Evolutionary conservation across 2,888 invertebrate species (phyloP).

Genomic region (Acrobasis suavella): DNA sequence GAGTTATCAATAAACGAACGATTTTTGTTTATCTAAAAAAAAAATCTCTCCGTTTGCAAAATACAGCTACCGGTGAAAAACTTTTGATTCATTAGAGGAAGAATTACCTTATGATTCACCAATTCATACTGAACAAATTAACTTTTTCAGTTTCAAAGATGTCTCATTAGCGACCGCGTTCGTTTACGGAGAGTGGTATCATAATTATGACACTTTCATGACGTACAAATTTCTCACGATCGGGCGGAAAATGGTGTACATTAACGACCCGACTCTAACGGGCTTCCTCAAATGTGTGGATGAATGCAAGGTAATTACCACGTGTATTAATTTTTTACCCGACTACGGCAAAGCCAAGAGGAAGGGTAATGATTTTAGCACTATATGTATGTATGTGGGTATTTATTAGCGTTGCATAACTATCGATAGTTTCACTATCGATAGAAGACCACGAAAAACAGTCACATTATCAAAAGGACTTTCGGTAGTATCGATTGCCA

Average conservation of each 20-base stretch:
- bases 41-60: no score
- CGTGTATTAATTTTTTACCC: slow-evolving; percentile 1
- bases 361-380: no score
- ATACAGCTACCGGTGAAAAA: no score
- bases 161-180: slow-evolving; percentile 50
- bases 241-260: slow-evolving; percentile 58
- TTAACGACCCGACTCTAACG: slow-evolving; percentile 37
- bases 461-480: no score
- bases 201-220: slow-evolving; percentile 64
- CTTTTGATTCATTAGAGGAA: neutral
- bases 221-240: slow-evolving; percentile 57
- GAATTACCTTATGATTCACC: neutral
- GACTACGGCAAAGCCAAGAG: no score
- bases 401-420: no score
- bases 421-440: no score
- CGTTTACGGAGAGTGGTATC: slow-evolving; percentile 63
- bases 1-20: no score
- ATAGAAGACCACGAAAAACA: no score
- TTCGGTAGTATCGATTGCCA: no score
- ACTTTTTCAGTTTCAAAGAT: slow-evolving; percentile 50
- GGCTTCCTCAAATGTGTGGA: slow-evolving; percentile 47
- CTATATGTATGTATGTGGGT: no score
- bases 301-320: slow-evolving; percentile 44
- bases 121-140: slow-evolving; percentile 7
- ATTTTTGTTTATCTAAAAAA: no score